Evolutionary conservation across 92 coral and sea anemone species (phyloP).

Genomic region (Parazoanthus swiftii): DNA sequence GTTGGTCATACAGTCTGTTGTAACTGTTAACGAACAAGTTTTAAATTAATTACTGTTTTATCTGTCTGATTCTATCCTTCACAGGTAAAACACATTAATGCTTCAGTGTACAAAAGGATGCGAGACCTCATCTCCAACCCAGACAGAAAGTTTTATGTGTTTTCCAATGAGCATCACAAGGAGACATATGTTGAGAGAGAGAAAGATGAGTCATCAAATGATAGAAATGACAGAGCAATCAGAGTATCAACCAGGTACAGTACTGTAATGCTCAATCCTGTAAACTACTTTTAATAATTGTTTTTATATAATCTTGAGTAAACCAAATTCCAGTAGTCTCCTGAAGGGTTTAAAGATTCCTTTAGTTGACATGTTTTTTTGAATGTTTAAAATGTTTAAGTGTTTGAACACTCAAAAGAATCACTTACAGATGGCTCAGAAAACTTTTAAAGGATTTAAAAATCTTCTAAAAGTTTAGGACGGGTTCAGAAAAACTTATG

Average conservation of each 20-base stretch:
- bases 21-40: too few species aligned
- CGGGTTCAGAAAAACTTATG: not conserved
- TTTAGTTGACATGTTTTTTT: too few species aligned
- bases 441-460: too few species aligned
- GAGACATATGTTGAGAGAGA: conserved; percentile 86
- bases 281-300: not conserved
- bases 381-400: too few species aligned
- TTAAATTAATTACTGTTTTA: too few species aligned
- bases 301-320: not conserved
- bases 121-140: conserved; percentile 76
- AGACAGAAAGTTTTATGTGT: conserved; percentile 82
- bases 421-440: not conserved
- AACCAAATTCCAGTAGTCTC: too few species aligned
- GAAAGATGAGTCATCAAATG: conserved; percentile 89
- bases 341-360: not conserved
- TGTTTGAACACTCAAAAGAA: too few species aligned
- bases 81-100: conserved; percentile 90
- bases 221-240: conserved; percentile 96
- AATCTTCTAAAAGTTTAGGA: not conserved
- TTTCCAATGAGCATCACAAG: conserved; percentile 97
- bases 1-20: too few species aligned
- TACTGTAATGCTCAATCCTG: conserved; percentile 39
- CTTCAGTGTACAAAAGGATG: conserved; percentile 85
- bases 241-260: conserved; percentile 87
- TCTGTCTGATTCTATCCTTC: not conserved